A percentile compares a stretch with the other conserved stretches of the same genome.
Conservation (phyloP, 2,888 invertebrate genomes). For the Melinopterus prodromus region DNA sequence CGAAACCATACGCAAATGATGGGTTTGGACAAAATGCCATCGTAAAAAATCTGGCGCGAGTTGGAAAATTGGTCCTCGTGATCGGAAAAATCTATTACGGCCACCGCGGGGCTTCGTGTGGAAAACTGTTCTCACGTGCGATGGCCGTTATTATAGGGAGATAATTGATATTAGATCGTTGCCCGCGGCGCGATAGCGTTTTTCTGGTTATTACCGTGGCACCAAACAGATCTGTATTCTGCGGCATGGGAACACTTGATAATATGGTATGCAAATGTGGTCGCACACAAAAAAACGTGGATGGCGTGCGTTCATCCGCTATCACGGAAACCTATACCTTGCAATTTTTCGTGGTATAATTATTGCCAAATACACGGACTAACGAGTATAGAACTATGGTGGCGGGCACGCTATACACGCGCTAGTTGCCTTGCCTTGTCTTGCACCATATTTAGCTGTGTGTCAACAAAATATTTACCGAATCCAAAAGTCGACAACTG, state of each 20-base stretch:
- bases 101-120: neutral
- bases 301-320: neutral
- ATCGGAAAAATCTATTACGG: neutral
- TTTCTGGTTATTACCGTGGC: neutral
- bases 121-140: neutral
- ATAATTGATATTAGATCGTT: slow-evolving; percentile 4
- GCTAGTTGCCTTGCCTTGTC: too few relatives aligned
- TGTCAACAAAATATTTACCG: too few relatives aligned
- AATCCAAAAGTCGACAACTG: too few relatives aligned
- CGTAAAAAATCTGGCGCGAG: neutral
- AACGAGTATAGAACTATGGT: neutral
- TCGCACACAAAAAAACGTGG: neutral
- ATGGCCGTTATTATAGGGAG: neutral
- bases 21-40: neutral
- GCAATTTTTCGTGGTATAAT: neutral
- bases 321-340: neutral
- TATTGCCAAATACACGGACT: neutral
- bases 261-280: neutral
- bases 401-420: neutral
- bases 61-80: neutral
- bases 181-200: neutral
- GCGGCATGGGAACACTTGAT: neutral
- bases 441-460: too few relatives aligned
- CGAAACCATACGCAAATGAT: neutral
- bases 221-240: neutral